Base-by-base conservation (phyloP, 2,113 vertebrate species). In the Chamaea fasciata region DNA sequence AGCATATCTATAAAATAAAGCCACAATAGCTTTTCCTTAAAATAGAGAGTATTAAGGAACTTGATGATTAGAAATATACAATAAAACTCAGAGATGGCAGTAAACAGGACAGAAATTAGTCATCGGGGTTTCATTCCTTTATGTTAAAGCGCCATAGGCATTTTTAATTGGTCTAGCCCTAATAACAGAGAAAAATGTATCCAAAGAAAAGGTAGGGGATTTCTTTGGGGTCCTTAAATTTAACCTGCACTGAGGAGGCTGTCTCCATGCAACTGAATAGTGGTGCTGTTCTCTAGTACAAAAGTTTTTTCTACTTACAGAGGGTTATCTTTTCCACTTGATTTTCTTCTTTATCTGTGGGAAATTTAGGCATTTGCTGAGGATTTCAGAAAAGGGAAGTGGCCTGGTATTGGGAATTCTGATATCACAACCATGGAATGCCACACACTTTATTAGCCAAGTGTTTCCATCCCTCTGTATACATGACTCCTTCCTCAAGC, bases 371-470 rank as follows among this genome's bases (percentile, higher is more conserved):
- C 31, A 75, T 78, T 85, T 92, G 44, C 83, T 90, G 31, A 90
- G 83, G 59, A 88, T 59, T 86, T 84, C 59, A 68, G 73, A 92
- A 90, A 93, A 84, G 28, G 79, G 60, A 95, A 94, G 76, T 52
- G 0, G 16, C 21, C 41, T 94, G 76, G 49, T 92, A 65, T 42
- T 83, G 92, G 77, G 86, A 95, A 94, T 95, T 96, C 93, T 97
- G 95, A 96, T 93, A 93, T 94, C 92, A 96, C 65, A 89, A 56
- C 83, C 84, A 5, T 93, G 92, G 95, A 96, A 96, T 95, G 93
- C 92, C 96, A 94, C 73, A 87, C 50, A 84, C n/a, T 86, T 86
- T 91, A 84, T 20, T 93, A 94, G 52, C 52, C 90, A 82, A 96
- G 86, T 90, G 86, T 94, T 96, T 93, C 90, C 88, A 95, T 94